These are phyloP conservation scores for Cheilosia grossa DNA, from an alignment of 2,888 invertebrate species.

Conservation along the genomic window DNA sequence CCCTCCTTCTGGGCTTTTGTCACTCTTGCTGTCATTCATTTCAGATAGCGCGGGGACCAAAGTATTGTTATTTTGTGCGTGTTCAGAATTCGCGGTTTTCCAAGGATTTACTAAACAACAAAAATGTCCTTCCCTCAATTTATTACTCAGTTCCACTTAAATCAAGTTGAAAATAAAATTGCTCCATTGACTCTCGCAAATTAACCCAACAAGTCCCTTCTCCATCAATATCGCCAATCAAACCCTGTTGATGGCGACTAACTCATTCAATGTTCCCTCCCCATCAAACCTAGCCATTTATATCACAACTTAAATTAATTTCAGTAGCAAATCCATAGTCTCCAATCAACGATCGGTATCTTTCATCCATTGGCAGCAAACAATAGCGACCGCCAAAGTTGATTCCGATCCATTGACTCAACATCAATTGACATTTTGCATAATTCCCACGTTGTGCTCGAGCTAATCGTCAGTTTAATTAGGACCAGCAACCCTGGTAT, in stretches of 20 bases:
- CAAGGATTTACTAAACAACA: no score
- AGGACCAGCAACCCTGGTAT: constrained; percentile 29
- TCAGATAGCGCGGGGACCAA: no score
- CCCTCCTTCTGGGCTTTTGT: no score
- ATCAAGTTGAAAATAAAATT: no score
- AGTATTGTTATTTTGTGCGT: no score
- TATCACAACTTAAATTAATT: constrained; percentile 69
- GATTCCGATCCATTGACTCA: constrained; percentile 62
- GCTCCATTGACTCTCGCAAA: background rate
- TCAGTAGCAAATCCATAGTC: constrained; percentile 67
- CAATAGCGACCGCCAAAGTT: constrained; percentile 41
- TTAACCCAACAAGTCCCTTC: constrained; percentile 23
- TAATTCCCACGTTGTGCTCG: constrained; percentile 66
- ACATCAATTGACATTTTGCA: constrained; percentile 73
- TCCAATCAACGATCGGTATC: constrained; percentile 58
- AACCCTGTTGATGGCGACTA: constrained; percentile 8
- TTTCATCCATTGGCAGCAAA: constrained; percentile 10
- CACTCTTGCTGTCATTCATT: no score
- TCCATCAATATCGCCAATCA: constrained; percentile 5
- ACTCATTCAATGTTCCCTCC: constrained; percentile 42
- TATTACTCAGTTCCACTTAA: no score
- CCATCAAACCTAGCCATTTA: constrained; percentile 47
- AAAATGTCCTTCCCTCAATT: no score
- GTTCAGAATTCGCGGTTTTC: no score
- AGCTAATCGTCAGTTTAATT: constrained; percentile 62